These are phyloP conservation scores for Erinaceus europaeus DNA, from an alignment of 2,113 vertebrate genomes.

Conservation along the genomic window DNA sequence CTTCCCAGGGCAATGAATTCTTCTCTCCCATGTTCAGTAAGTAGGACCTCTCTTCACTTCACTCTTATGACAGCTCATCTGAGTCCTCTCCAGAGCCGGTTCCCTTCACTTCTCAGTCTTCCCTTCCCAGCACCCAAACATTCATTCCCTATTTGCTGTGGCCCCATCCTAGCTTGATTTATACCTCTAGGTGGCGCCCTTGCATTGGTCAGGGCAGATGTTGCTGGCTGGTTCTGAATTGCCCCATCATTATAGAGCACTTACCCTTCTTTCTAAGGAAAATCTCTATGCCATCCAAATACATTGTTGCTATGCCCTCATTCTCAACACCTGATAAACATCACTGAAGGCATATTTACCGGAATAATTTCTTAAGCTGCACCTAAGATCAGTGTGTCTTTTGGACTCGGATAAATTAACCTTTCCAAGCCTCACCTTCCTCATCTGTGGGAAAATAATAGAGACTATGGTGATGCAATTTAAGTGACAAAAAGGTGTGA, in stretches of 20 bases:
- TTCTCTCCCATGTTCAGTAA: too few species aligned
- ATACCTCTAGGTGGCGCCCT: constrained; percentile 40
- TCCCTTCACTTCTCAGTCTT: background rate
- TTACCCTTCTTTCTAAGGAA: background rate
- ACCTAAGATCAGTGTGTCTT: background rate
- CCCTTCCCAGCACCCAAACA: background rate
- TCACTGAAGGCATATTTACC: background rate
- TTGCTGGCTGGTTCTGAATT: rapidly evolving
- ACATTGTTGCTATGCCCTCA: background rate
- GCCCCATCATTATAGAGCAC: background rate
- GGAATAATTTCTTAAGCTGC: background rate
- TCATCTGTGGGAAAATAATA: background rate
- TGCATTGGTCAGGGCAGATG: background rate
- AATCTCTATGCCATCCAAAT: rapidly evolving
- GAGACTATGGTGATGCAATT: background rate
- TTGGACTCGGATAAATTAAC: background rate
- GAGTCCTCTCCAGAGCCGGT: rapidly evolving
- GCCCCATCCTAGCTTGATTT: background rate
- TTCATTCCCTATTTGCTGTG: background rate
- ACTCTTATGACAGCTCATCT: background rate
- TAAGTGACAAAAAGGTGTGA: background rate
- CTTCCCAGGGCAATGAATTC: background rate
- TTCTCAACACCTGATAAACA: background rate
- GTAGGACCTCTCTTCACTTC: background rate
- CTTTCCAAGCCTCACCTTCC: background rate